Base-by-base conservation (phyloP, 2,888 invertebrate genomes). In the Ephialtes manifestator region DNA sequence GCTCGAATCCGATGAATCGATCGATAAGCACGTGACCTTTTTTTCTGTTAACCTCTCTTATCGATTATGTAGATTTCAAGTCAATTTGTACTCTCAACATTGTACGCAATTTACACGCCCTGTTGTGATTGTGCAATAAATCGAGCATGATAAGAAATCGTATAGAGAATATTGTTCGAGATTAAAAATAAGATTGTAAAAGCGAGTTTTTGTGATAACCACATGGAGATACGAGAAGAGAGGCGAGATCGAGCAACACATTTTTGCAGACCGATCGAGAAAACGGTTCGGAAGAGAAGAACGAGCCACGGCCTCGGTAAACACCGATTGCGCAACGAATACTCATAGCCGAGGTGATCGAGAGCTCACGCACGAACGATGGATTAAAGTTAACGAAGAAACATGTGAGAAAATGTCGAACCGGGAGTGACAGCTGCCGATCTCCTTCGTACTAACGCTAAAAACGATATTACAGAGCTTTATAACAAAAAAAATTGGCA, bases 11-110 rank as follows among this genome's bases (percentile, higher is more conserved):
- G 82, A 77, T 83, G 35, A 18, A 39, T 58, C 55, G 24, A 1
- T 10, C 20, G 74, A 83, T 83, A 83, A 83, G 68, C 15, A 28
- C 58, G 65, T 48, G 58, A 63, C 31, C 35, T 35, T 60, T 43
- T 63, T 39, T 74, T 67, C n/a, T 81, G 60, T n/a, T n/a, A 18
- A 63, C 60, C 35, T 68, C 58, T 10, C 20, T 24, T 72, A 55
- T 58, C 58, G 28, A 63, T 51, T 67, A 68, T 28, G 51, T 48
- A 24, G 15, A 58, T 35, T 74, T 18, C 18, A 60, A 39, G 18
- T 24, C 60, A 58, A 63, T 75, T 81, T 75, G 81, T 75, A 70
- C 60, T 48, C n/a, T n/a, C 70, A 60, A 74, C 55, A n/a, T 68
- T 70, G 75, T 68, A 60, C 68, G 35, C 35, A 24, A 31, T 0